Evolutionary conservation across 2,113 vertebrate genomes (phyloP).

Genomic region (Myotis brandtii): DNA sequence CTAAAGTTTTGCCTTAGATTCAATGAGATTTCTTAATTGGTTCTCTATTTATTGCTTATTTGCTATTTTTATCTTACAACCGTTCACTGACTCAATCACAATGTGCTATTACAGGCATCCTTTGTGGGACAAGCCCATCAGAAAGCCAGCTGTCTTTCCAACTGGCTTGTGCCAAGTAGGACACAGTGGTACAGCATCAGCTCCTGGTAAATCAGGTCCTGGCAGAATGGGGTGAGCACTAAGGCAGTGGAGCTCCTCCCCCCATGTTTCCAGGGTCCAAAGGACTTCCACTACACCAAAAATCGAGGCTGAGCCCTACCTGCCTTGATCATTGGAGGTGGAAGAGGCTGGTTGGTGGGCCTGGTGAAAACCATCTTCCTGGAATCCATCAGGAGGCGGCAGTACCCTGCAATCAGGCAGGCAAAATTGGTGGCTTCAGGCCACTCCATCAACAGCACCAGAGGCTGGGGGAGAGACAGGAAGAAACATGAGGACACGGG

Average conservation of each 20-base stretch:
- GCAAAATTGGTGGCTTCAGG: constrained; percentile 98
- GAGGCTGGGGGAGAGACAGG: constrained; percentile 87
- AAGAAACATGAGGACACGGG: constrained; percentile 29
- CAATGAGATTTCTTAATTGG: not conserved
- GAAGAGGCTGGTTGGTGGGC: constrained; percentile 89
- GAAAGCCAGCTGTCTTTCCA: constrained; percentile 15
- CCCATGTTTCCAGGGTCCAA: constrained; percentile 33
- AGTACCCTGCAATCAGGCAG: constrained; percentile 98
- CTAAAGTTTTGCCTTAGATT: constrained; percentile 48
- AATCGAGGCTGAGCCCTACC: constrained; percentile 92
- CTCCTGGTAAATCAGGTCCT: not conserved
- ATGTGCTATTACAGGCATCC: not conserved
- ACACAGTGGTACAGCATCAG: not conserved
- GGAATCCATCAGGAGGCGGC: constrained; percentile 97
- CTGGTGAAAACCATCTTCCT: constrained; percentile 95
- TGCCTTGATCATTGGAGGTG: constrained; percentile 93
- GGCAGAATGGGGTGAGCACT: not conserved
- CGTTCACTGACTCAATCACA: not conserved
- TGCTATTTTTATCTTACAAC: not conserved
- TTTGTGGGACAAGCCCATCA: constrained; percentile 35
- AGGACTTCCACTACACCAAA: constrained; percentile 32
- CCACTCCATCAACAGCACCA: constrained; percentile 99
- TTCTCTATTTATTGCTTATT: not conserved
- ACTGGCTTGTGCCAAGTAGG: not conserved
- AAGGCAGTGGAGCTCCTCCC: not conserved